phyloP scores from a whole-genome alignment of 2,888 invertebrate species.

The Erpobdella octoculata region DNA sequence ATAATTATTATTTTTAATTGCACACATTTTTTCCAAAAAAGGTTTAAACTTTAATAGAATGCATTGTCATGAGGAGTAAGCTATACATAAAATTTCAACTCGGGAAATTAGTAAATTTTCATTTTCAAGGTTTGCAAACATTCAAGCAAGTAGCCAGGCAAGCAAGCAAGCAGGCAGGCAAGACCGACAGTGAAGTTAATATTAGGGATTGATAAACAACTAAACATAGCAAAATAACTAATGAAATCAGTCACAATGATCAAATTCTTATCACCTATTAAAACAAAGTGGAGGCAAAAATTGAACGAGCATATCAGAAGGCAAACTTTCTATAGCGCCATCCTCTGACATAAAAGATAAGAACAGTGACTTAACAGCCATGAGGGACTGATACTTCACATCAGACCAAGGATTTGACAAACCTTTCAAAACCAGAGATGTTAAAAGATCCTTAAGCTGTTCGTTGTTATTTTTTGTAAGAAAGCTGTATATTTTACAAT shows the following conservation, averaged over 20 bases:
- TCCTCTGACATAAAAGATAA: not conserved
- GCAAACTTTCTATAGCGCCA: not conserved
- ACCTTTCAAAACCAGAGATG: not conserved
- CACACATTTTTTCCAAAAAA: too few species aligned
- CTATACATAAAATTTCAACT: too few species aligned
- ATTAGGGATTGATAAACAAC: too few species aligned
- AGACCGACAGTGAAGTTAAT: too few species aligned
- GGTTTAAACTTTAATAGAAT: too few species aligned
- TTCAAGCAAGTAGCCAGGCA: too few species aligned
- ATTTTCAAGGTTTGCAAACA: too few species aligned
- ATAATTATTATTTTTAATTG: too few species aligned
- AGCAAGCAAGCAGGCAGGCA: too few species aligned
- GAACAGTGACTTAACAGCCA: not conserved
- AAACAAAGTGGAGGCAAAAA: constrained; percentile 18
- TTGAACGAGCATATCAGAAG: not conserved
- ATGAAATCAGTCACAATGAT: too few species aligned
- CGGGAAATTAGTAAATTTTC: too few species aligned
- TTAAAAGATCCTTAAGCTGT: not conserved
- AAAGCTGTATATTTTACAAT: constrained; percentile 14
- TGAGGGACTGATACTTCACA: constrained; percentile 12
- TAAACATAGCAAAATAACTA: not conserved
- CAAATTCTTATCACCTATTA: constrained; percentile 18
- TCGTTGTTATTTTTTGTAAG: not conserved
- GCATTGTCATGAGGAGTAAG: too few species aligned
- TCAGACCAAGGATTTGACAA: constrained; percentile 13